Evolutionary conservation across 2,797 vertebrate genomes (phyloP).

Genomic region (Nyctalus aviator): DNA sequence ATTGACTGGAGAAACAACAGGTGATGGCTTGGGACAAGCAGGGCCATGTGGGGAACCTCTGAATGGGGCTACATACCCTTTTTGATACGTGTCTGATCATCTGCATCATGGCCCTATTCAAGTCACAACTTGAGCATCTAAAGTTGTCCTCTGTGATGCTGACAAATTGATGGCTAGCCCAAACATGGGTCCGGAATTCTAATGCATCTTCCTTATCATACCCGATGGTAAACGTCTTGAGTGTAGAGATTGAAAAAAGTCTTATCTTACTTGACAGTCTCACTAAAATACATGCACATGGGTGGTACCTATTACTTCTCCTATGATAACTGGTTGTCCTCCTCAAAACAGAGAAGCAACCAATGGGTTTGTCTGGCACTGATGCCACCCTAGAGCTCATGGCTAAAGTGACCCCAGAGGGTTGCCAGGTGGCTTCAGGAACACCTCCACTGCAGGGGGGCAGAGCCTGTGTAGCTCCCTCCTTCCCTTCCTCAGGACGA

Average conservation of each 20-base stretch:
- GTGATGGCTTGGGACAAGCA: neutral
- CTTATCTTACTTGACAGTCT: neutral
- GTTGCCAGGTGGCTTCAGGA: neutral
- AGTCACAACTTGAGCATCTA: neutral
- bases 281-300: neutral
- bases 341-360: neutral
- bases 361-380: neutral
- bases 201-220: neutral
- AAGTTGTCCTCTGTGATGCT: neutral
- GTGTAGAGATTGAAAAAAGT: neutral
- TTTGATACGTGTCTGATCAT: neutral
- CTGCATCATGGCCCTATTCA: neutral
- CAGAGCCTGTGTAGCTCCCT: too few relatives aligned
- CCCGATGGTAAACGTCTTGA: neutral
- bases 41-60: neutral
- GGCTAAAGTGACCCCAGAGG: neutral
- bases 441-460: rapidly evolving
- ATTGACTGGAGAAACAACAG: neutral
- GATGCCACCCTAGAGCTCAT: neutral
- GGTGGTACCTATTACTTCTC: neutral
- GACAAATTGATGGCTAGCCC: neutral
- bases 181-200: neutral
- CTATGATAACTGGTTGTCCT: neutral
- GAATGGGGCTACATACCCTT: neutral
- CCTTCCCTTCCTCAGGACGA: neutral